Evolutionary conservation across 2,113 vertebrate genomes (phyloP), one percentile per base, ranked within the genome.

Genomic region (Saccopteryx bilineata): DNA sequence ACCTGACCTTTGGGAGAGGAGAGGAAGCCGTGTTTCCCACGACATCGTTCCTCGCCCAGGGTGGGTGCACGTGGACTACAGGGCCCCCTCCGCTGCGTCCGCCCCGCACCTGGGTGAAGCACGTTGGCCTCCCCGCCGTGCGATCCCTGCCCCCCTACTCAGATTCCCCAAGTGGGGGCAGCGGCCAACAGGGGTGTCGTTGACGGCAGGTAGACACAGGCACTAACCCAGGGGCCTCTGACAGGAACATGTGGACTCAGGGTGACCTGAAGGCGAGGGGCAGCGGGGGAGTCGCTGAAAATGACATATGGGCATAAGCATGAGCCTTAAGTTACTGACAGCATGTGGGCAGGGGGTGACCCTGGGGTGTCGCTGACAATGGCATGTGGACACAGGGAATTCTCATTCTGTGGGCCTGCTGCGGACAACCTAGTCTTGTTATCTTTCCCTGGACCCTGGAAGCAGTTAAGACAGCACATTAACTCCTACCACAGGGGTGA

Each of bases 391-490:
- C 66, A 2, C 52, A 1, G 52, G 71, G 21, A 5, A 0, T 17
- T 46, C 58, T 88, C 33, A 19, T 11, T 10, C 17, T 39, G 76
- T 1, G 60, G 66, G 39, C 46, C 50, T 12, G 39, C 11, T 2
- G n/a, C 58, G 28, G 54, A 0, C 14, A 17, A 14, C 46, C 63
- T 0, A 0, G 31, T 46, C 13, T 14, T 1, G 31, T 17, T 12
- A 9, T 6, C 8, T 26, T 68, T 8, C 24, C 63, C 2, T 9
- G 39, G 39, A 39, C 3, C 9, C 26, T 3, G 5, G 65, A 18
- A 24, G 56, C n/a, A 1, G 23, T 46, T 13, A 12, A n/a, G 46
- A 54, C 80, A 5, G 12, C 24, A 10, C 52, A 0, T 26, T 61
- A 2, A 54, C 24, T 46, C 54, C 63, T 54, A 5, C 56, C 26